Evolutionary conservation across 2,888 invertebrate genomes (phyloP), one percentile per base, ranked within the genome.

Genomic region (Diogma glabrata): DNA sequence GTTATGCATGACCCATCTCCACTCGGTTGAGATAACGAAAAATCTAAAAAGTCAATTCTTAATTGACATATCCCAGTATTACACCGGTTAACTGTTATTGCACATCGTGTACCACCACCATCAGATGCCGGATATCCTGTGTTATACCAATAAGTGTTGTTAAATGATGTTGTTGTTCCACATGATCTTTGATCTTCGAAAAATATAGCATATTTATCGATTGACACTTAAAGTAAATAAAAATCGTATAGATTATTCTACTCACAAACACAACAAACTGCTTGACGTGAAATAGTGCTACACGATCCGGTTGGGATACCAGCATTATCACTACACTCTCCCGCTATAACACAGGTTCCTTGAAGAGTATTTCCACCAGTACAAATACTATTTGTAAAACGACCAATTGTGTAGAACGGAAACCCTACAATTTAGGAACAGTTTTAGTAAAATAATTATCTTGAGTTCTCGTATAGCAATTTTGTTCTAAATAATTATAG

Each of bases 131-230:
- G 89, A 68, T 83, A 89, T 3, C 78, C 79, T 0, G 82, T 81
- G 63, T 86, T 91, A 10, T 79, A 78, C 66, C 90, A 91, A 64
- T 90, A 89, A 0, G 90, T 89, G 61, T 87, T 87, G 65, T 91
- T 90, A 48, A 80, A 76, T 47, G 76, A 75, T 0, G 85, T 82
- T 1, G 78, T 75, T 1, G 74, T 68, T 3, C 87, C 87, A 59
- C 91, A 91, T 0, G 81, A 73, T 59, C 78, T 76, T 59, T 82
- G 77, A 62, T 84, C 90, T 90, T n/a, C n/a, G n/a, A n/a, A n/a
- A n/a, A n/a, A n/a, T n/a, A n/a, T n/a, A n/a, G 51, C 49, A 17
- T 10, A 36, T 19, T 14, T 23, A 48, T 47, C 45, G 22, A 16
- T 10, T 14, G n/a, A n/a, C n/a, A n/a, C n/a, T n/a, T n/a, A 33